Conservation (phyloP, 2,113 vertebrate species). For the Lampris incognitus region DNA sequence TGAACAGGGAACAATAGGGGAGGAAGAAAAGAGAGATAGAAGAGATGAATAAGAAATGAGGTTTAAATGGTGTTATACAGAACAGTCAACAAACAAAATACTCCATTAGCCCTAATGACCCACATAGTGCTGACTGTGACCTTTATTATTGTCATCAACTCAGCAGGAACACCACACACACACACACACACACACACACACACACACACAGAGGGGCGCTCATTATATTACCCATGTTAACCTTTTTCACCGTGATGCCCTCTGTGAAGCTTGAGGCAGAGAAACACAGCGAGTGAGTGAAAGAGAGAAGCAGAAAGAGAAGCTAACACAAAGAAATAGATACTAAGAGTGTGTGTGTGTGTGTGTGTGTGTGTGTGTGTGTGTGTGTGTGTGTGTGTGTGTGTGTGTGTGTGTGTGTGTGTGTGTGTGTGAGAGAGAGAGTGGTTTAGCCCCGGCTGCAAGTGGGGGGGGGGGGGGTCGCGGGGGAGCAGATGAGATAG, state of each 20-base stretch:
- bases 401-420: not conserved
- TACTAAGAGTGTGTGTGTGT: not conserved
- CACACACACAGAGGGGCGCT: conserved; percentile 25
- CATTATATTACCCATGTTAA: conserved; percentile 27
- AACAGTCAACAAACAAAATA: not conserved
- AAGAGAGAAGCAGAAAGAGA: too few relatives aligned
- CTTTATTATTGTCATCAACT: conserved; percentile 24
- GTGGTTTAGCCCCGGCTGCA: too few relatives aligned
- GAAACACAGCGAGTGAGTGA: not conserved
- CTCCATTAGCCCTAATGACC: conserved; percentile 8
- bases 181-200: not conserved
- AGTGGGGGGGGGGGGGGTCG: too few relatives aligned
- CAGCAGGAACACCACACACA: conserved; percentile 9
- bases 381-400: too few relatives aligned
- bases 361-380: conserved; percentile 4
- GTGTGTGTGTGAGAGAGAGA: too few relatives aligned
- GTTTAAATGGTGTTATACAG: not conserved
- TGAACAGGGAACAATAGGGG: not conserved
- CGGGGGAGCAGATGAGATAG: too few relatives aligned
- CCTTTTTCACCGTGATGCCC: conserved; percentile 25
- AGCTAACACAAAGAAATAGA: too few relatives aligned
- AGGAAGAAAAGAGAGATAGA: not conserved
- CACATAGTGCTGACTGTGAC: conserved; percentile 3
- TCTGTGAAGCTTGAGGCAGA: conserved; percentile 5
- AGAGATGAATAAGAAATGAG: not conserved